Base-by-base conservation (phyloP, 2,113 vertebrate species). In the Pyrgilauda ruficollis region DNA sequence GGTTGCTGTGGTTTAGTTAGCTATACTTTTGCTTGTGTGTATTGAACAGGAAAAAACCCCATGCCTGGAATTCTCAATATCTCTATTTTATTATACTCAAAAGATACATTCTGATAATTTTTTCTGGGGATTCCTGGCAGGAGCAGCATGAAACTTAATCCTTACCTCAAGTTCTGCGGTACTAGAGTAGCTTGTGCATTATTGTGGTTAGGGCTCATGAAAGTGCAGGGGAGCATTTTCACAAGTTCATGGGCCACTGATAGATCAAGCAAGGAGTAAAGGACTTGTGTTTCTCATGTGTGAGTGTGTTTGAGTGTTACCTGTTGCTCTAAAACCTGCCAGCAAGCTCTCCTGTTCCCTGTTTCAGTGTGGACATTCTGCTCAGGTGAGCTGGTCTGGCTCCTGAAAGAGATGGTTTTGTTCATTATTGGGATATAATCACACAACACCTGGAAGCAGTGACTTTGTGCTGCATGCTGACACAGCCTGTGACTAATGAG, bases 71-170 rank as follows among this genome's bases (percentile, higher is more conserved):
- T 94, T 92, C 86, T 93, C 79, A 92, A 80, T 84, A 74, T 81
- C 72, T 93, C 78, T 90, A 17, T 94, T 95, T 95, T 96, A 90
- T 96, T 90, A 52, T 66, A 74, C 90, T 92, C 94, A 52, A n/a
- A 96, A 85, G 95, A 89, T 62, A 70, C 59, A 92, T 93, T 90
- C 88, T 95, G 88, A 55, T 96, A 89, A 94, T 95, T 96, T 96
- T 96, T 96, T 96, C 86, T 55, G 68, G 35, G 59, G 86, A 80
- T 90, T 93, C 76, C 92, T 95, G 92, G 92, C 88, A 89, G 88
- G 18, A 96, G 35, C 47, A 70, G 5, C 64, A 28, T 39, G 88
- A 88, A 95, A 94, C 61, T 50, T 78, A 74, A 88, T 92, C 68
- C 47, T 94, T 88, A 66, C 78, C 41, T 83, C 70, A 83, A 47